A percentile compares a stretch with the other conserved stretches of the same genome.
These are phyloP conservation scores for Phrixothrix hirtus DNA, from an alignment of 2,888 invertebrate genomes.

Conservation along the genomic window DNA sequence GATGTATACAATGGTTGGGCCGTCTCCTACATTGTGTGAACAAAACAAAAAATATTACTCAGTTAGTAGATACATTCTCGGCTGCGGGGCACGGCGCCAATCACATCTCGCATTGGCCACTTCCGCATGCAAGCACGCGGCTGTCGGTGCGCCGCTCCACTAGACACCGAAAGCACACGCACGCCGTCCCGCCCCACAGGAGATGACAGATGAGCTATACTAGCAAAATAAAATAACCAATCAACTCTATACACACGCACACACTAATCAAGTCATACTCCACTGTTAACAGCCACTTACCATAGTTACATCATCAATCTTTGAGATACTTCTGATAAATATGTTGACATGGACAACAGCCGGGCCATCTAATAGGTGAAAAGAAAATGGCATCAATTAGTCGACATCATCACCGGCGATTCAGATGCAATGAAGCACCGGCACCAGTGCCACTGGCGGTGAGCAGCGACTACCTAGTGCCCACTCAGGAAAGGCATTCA, in stretches of 20 bases:
- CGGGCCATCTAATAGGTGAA: slow-evolving; percentile 78
- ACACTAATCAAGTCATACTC: slow-evolving; percentile 40
- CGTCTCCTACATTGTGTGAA: slow-evolving; percentile 69
- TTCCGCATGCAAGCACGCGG: slow-evolving; percentile 47
- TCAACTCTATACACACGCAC: slow-evolving; percentile 51
- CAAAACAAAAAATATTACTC: slow-evolving; percentile 51
- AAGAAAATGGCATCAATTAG: slow-evolving; percentile 50
- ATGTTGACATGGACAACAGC: slow-evolving; percentile 97
- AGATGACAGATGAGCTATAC: slow-evolving; percentile 34
- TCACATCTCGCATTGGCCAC: slow-evolving; percentile 54
- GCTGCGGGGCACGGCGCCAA: slow-evolving; percentile 53
- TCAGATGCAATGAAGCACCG: slow-evolving; percentile 49
- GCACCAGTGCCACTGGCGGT: slow-evolving; percentile 43
- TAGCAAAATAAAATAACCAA: slow-evolving; percentile 37
- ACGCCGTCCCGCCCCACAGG: slow-evolving; percentile 45
- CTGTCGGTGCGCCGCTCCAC: slow-evolving; percentile 40
- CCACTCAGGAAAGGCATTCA: slow-evolving; percentile 48
- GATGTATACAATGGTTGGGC: slow-evolving; percentile 86
- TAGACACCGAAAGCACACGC: slow-evolving; percentile 47
- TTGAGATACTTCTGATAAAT: slow-evolving; percentile 98
- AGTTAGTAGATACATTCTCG: slow-evolving; percentile 35
- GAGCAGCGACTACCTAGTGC: slow-evolving; percentile 39
- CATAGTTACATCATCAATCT: slow-evolving; percentile 99
- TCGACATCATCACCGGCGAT: slow-evolving; percentile 43
- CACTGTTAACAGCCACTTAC: slow-evolving; percentile 71